Percentiles rank a stretch among this genome's conserved stretches.
Evolutionary conservation across 2,797 vertebrate genomes (phyloP).

Genomic region (Phataginus tetradactyla): DNA sequence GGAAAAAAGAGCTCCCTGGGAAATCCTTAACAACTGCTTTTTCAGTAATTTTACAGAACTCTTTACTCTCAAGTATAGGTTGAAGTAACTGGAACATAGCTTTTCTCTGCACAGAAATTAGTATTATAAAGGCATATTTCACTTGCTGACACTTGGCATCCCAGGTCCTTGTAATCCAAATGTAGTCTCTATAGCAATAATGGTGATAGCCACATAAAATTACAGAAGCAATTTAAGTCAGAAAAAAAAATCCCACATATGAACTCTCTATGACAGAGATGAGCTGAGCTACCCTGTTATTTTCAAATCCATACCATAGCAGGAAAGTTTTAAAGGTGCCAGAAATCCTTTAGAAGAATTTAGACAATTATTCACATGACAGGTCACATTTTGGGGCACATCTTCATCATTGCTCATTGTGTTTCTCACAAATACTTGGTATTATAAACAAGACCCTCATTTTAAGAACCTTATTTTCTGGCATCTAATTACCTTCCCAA

Average conservation of each 20-base stretch:
- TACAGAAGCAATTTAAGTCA: neutral
- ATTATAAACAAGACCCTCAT: conserved; percentile 59
- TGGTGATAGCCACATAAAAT: neutral
- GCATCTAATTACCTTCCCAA: conserved; percentile 60
- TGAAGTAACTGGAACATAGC: neutral
- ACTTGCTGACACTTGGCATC: neutral
- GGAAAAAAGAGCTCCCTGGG: neutral
- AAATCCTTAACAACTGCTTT: neutral
- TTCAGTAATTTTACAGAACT: neutral
- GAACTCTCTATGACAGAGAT: neutral
- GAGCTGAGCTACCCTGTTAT: neutral
- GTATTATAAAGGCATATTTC: neutral
- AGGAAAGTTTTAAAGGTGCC: conserved; percentile 28
- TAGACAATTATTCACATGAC: neutral
- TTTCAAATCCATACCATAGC: neutral
- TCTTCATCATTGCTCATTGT: conserved; percentile 53
- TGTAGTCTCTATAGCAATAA: conserved; percentile 23
- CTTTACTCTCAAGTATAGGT: neutral
- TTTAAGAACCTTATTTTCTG: conserved; percentile 55
- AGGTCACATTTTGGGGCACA: neutral
- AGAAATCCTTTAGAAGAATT: neutral
- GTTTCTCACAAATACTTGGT: conserved; percentile 40
- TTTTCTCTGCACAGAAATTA: neutral
- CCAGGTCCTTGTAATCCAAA: neutral
- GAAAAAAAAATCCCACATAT: neutral